Evolutionary conservation across 2,888 invertebrate species (phyloP), one percentile per base, ranked within the genome.

Genomic region (Patella pellucida): DNA sequence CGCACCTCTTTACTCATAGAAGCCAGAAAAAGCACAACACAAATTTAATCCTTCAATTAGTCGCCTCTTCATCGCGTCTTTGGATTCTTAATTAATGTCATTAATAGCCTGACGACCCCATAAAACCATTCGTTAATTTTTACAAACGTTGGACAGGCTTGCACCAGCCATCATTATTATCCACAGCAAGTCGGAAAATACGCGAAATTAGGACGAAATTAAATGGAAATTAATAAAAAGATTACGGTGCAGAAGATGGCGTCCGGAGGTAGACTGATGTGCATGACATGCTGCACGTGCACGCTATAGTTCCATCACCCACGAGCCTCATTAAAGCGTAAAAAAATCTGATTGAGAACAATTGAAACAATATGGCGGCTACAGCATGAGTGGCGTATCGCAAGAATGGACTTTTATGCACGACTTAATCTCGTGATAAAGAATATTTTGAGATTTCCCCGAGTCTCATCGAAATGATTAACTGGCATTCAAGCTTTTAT

Each of bases 191-290:
- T 23, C 62, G 19, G 19, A 62, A 41, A 62, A 62, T 62, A 62
- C 62, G 19, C 15, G 23, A 62, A 62, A 62, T 62, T 62, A 62
- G 62, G 62, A 62, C 62, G 62, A 62, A 23, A 23, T 62, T 41
- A 23, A 62, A 62, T 62, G 62, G 62, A 62, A 62, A 62, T 62
- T 62, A 62, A 62, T 62, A 62, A 62, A 62, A 62, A 62, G 62
- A 62, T 62, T 62, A 62, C 62, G 23, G 62, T 62, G 62, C 62
- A 62, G 19, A 62, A 19, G 62, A 62, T 23, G 19, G 19, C 19
- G 19, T 62, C 62, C 62, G 62, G 62, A 62, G 11, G 19, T 62
- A 23, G 62, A 62, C 19, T 62, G 23, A 62, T 62, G 62, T 62
- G 62, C 23, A 62, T 62, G 62, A 62, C 62, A 62, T 62, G 62